Evolutionary conservation across 2,888 invertebrate species (phyloP), one percentile per base, ranked within the genome.

Genomic region (Schizotus pectinicornis): DNA sequence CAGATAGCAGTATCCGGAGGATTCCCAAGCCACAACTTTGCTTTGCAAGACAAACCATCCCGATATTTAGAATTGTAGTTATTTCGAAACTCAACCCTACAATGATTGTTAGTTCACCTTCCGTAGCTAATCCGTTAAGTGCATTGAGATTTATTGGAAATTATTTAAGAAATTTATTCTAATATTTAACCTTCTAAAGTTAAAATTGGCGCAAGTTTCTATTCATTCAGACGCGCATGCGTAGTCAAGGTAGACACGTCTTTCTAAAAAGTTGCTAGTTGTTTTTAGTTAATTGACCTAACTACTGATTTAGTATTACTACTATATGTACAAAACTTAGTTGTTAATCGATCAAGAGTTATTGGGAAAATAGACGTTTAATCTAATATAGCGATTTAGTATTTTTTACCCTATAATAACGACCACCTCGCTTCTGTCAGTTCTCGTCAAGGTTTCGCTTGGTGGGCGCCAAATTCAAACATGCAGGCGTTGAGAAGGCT

Each of bases 1-100:
- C 49, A 60, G 68, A 71, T 69, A 71, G 56, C 60, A 47, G 62
- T 70, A 71, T 73, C 73, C 73, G 70, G 69, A 65, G 55, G 39
- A 54, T 63, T 49, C 33, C 47, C 12, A 38, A 22, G 34, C 7
- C 7, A 39, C 8, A 12, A 11, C 13, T 39, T 39, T 3, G 7
- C 3, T 3, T 7, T 13, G 2, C 11, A 39, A 6, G 9, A 12
- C 11, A 11, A 39, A 39, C n/a, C 3, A 12, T 12, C 7, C 13
- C 11, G 7, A 3, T 6, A 13, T 11, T 39, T 11, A 38, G 8
- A 8, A 38, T 8, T 38, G n/a, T n/a, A n/a, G n/a, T n/a, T n/a
- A n/a, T n/a, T n/a, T n/a, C n/a, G n/a, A n/a, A n/a, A n/a, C n/a
- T n/a, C n/a, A n/a, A n/a, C n/a, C n/a, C n/a, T n/a, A n/a, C n/a